Conservation (phyloP, 2,888 invertebrate species). For the Nephrotoma appendiculata region DNA sequence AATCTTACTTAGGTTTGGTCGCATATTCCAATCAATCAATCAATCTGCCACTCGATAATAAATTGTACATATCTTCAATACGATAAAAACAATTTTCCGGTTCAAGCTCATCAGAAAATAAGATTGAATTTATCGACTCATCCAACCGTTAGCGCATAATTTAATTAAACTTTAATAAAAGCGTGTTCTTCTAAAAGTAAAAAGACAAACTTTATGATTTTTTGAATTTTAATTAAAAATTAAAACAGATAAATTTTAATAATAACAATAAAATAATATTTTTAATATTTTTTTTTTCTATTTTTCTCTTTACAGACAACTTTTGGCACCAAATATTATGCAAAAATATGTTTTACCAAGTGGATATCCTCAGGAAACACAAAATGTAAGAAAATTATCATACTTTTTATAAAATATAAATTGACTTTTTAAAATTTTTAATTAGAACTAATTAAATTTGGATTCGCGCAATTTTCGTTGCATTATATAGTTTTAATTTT, state of each 20-base stretch:
- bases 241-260: background rate
- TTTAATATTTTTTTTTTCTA: background rate
- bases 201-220: background rate
- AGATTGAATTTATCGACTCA: background rate
- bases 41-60: too few relatives aligned
- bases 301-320: slow-evolving; percentile 56
- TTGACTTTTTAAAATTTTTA: background rate
- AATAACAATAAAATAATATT: background rate
- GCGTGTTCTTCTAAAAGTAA: background rate
- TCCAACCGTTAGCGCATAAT: background rate
- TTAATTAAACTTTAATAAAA: background rate
- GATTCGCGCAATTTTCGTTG: background rate
- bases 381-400: slow-evolving; percentile 45
- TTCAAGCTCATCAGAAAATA: too few relatives aligned
- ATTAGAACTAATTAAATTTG: background rate
- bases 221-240: background rate
- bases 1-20: too few relatives aligned
- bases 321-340: slow-evolving; percentile 82
- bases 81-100: too few relatives aligned
- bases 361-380: slow-evolving; percentile 68
- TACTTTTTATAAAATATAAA: background rate
- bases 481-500: background rate
- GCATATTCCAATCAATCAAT: too few relatives aligned
- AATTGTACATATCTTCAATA: too few relatives aligned
- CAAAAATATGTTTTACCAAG: slow-evolving; percentile 80